Conservation (phyloP, 2,888 invertebrate species). For the Lasioglossum leucozonium region DNA sequence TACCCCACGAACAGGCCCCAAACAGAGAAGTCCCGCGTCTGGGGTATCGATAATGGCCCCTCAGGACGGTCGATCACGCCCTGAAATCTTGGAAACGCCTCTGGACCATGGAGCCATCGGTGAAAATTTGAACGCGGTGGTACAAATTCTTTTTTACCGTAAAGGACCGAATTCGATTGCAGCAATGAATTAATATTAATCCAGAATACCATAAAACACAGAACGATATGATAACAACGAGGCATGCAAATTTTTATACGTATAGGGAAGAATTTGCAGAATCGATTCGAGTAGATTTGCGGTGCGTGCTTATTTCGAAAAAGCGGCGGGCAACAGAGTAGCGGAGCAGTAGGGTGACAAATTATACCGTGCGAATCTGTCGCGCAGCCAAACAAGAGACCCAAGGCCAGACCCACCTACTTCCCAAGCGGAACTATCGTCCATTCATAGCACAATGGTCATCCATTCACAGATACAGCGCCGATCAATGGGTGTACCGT, state of each 20-base stretch:
- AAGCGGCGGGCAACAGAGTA: not conserved
- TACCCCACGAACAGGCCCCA: not conserved
- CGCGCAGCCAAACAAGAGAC: conserved; percentile 60
- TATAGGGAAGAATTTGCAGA: not conserved
- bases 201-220: not conserved
- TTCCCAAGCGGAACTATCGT: conserved; percentile 71
- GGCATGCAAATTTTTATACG: not conserved
- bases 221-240: not conserved
- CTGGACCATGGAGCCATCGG: too few relatives aligned
- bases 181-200: not conserved
- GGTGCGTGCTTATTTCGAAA: not conserved
- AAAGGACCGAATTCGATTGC: not conserved
- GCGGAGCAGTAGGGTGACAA: conserved; percentile 21
- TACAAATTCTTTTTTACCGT: not conserved
- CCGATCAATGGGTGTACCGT: conserved; percentile 63
- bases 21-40: not conserved
- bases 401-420: conserved; percentile 73
- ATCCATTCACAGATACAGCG: conserved; percentile 64
- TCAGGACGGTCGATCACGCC: not conserved
- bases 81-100: not conserved
- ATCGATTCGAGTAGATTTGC: not conserved
- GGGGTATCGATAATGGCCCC: not conserved
- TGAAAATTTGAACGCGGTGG: too few relatives aligned
- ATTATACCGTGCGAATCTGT: conserved; percentile 64
- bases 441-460: conserved; percentile 66